phyloP scores from a whole-genome alignment of 2,888 invertebrate species.

The Caenorhabditis uteleia region DNA sequence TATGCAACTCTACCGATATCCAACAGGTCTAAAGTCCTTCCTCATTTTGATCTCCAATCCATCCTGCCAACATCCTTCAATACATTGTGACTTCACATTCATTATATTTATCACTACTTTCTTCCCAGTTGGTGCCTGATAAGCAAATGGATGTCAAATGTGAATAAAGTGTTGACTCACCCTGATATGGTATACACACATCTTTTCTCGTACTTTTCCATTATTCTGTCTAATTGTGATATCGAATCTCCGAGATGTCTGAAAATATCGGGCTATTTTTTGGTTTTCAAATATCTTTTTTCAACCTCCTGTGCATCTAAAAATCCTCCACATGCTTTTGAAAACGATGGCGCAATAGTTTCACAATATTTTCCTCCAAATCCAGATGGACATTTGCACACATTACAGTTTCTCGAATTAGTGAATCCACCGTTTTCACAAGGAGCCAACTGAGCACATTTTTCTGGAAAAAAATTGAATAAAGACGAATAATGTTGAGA shows the following conservation, averaged over 20 bases:
- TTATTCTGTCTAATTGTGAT: slow-evolving; percentile 43
- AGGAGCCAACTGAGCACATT: slow-evolving; percentile 15
- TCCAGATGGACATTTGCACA: slow-evolving; percentile 55
- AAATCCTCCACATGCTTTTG: slow-evolving; percentile 45
- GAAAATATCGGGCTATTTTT: slow-evolving; percentile 3
- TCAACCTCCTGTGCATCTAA: slow-evolving; percentile 40
- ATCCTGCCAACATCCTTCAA: slow-evolving; percentile 54
- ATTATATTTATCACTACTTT: slow-evolving; percentile 43
- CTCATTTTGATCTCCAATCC: slow-evolving; percentile 52
- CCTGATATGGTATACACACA: slow-evolving; percentile 49
- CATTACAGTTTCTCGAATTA: slow-evolving; percentile 42
- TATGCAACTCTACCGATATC: slow-evolving; percentile 42
- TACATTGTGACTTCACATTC: slow-evolving; percentile 43
- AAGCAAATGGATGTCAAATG: neutral
- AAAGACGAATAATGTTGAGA: neutral
- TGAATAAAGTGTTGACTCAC: slow-evolving; percentile 7
- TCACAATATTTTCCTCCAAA: slow-evolving; percentile 49
- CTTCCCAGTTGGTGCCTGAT: slow-evolving; percentile 43
- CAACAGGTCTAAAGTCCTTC: slow-evolving; percentile 44
- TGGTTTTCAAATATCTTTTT: neutral
- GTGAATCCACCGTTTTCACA: slow-evolving; percentile 53
- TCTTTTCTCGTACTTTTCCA: slow-evolving; percentile 24
- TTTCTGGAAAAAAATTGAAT: slow-evolving; percentile 1
- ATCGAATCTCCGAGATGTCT: slow-evolving; percentile 44
- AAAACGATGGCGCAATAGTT: slow-evolving; percentile 41